Conservation (phyloP, 2,113 vertebrate genomes). For the Chaetodon trifascialis region DNA sequence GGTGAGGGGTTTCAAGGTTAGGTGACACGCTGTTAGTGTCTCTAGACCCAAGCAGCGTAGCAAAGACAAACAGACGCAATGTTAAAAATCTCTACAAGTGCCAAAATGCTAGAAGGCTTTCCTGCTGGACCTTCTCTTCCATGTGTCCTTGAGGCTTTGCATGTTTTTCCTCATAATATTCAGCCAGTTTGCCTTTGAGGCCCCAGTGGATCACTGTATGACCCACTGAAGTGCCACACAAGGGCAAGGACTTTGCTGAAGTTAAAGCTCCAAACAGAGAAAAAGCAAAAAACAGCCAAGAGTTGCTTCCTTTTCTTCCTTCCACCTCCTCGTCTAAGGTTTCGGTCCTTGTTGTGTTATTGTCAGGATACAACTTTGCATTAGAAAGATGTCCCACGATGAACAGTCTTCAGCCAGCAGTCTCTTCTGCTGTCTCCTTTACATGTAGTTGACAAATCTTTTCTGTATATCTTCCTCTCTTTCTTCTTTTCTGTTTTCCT, state of each 20-base stretch:
- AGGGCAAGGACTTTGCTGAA: constrained; percentile 2
- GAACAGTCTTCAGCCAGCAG: not conserved
- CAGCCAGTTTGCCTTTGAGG: constrained; percentile 14
- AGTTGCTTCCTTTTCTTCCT: constrained; percentile 34
- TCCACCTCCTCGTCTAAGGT: constrained; percentile 29
- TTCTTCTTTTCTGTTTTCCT: constrained; percentile 35
- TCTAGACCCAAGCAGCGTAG: not conserved
- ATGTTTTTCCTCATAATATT: constrained; percentile 23
- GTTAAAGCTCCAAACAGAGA: constrained; percentile 33
- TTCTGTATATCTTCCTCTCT: constrained; percentile 6
- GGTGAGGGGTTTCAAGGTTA: not conserved
- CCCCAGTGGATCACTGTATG: constrained; percentile 27
- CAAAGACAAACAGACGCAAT: not conserved
- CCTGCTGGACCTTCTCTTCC: constrained; percentile 6
- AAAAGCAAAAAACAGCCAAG: constrained; percentile 34
- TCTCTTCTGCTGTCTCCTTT: constrained; percentile 3
- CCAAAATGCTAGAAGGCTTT: not conserved
- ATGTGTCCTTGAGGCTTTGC: constrained; percentile 1
- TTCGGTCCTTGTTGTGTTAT: constrained; percentile 17
- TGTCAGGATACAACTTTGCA: not conserved
- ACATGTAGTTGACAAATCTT: not conserved
- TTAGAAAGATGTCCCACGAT: not conserved
- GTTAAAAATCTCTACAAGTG: constrained; percentile 5
- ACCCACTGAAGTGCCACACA: constrained; percentile 27
- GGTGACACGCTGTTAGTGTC: not conserved